phyloP scores from a whole-genome alignment of 2,113 vertebrate genomes.

The Mesembrinibis cayennensis region DNA sequence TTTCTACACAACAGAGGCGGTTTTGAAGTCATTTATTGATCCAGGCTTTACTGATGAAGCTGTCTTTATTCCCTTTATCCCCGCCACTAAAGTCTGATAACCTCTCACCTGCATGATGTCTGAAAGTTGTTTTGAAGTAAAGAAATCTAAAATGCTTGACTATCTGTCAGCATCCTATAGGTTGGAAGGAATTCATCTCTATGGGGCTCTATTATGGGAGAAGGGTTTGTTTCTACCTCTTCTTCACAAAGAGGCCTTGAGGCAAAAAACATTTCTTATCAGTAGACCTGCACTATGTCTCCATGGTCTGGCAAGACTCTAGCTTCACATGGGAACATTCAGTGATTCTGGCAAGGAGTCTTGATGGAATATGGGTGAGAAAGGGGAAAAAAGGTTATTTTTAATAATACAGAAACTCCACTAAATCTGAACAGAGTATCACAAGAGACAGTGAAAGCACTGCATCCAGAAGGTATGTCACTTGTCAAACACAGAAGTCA shows the following conservation, averaged over 20 bases:
- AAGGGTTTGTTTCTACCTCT: not conserved
- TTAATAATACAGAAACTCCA: not conserved
- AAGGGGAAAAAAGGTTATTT: not conserved
- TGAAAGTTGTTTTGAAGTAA: not conserved
- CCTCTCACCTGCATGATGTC: not conserved
- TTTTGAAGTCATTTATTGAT: not conserved
- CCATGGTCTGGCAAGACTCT: not conserved
- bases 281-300: accelerated
- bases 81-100: not conserved
- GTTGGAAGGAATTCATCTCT: not conserved
- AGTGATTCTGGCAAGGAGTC: not conserved
- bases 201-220: not conserved
- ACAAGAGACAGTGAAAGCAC: not conserved
- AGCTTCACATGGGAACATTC: not conserved
- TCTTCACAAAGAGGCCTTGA: not conserved
- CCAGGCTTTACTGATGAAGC: not conserved
- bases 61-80: not conserved
- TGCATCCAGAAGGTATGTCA: not conserved
- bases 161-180: not conserved
- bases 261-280: not conserved
- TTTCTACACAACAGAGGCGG: not conserved
- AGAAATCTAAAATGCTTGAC: not conserved
- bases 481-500: not conserved
- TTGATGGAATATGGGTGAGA: not conserved
- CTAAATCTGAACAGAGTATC: not conserved